Evolutionary conservation across 2,888 invertebrate genomes (phyloP).

Genomic region (Hyposoter dolosus): DNA sequence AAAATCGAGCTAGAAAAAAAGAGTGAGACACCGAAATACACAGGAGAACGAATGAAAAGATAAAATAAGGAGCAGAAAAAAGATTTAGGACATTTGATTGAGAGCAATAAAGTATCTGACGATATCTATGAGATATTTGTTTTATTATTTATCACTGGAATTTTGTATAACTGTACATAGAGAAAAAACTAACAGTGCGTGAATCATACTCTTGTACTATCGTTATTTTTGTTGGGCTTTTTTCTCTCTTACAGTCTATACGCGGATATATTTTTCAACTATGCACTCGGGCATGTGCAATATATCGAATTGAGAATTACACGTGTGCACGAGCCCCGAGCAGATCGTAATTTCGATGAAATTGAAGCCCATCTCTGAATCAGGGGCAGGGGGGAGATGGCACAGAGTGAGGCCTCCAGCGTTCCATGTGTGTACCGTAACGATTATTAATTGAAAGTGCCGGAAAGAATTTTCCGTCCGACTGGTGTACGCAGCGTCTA

Average conservation of each 20-base stretch:
- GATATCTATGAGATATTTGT: background rate
- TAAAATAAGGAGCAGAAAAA: conserved; percentile 9
- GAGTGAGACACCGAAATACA: background rate
- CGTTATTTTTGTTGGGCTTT: background rate
- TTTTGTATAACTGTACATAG: background rate
- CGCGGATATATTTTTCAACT: conserved; percentile 13
- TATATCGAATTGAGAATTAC: conserved; percentile 45
- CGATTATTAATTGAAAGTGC: conserved; percentile 65
- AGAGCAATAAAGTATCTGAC: conserved; percentile 19
- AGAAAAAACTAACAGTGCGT: conserved; percentile 12
- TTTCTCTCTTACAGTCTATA: background rate
- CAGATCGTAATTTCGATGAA: conserved; percentile 65
- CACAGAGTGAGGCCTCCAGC: conserved; percentile 3
- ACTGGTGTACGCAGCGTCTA: conserved; percentile 15
- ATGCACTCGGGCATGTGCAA: conserved; percentile 35
- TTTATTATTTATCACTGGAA: background rate
- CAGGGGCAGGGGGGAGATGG: background rate
- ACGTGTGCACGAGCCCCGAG: conserved; percentile 51
- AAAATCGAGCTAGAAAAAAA: conserved; percentile 15
- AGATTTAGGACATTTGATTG: background rate
- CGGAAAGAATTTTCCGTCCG: conserved; percentile 65
- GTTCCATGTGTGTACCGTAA: conserved; percentile 33
- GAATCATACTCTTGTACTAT: conserved; percentile 23
- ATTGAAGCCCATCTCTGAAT: conserved; percentile 42
- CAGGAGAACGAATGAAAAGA: background rate